phyloP scores from a whole-genome alignment of 2,888 invertebrate species.

The Mimachlamys varia region DNA sequence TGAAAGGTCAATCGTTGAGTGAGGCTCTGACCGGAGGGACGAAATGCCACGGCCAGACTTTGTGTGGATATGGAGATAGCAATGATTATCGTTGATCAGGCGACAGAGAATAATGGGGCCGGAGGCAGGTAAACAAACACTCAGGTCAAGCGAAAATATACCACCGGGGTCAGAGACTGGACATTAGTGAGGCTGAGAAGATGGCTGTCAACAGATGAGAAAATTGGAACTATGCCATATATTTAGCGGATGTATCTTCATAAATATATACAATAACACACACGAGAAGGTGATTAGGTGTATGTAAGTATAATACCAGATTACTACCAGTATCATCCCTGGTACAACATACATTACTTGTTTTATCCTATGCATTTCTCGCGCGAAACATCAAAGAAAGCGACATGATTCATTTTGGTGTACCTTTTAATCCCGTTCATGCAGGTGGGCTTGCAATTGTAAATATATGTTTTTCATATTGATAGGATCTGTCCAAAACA shows the following conservation, averaged over 20 bases:
- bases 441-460: not conserved
- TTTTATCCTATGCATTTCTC: not conserved
- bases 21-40: not conserved
- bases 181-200: not conserved
- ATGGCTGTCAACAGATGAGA: not conserved
- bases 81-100: constrained; percentile 20
- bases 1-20: not conserved
- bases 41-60: not conserved
- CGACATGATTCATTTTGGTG: not conserved
- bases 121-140: constrained; percentile 19
- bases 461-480: not conserved
- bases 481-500: not conserved
- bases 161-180: not conserved
- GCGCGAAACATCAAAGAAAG: not conserved
- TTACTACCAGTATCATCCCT: not conserved
- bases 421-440: not conserved
- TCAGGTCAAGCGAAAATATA: constrained; percentile 8
- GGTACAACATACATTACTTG: too few species aligned
- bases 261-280: not conserved
- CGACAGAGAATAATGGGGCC: not conserved
- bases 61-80: not conserved
- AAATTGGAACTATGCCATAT: not conserved
- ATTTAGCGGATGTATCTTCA: not conserved
- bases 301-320: not conserved
- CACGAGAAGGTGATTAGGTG: not conserved